These are phyloP conservation scores for Candidula unifasciata DNA, from an alignment of 2,888 invertebrate species.

Conservation along the genomic window DNA sequence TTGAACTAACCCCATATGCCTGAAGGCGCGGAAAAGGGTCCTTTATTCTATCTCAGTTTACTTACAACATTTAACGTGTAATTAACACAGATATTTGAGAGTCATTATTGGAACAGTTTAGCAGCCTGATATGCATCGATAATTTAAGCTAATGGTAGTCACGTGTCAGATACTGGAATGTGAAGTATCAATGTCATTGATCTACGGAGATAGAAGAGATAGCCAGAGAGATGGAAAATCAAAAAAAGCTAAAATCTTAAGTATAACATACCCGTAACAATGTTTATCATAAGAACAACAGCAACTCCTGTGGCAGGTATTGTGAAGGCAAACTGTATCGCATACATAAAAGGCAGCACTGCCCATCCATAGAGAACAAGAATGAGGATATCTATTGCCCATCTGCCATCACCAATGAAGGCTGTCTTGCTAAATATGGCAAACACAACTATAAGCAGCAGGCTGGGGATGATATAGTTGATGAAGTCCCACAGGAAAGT, in stretches of 20 bases:
- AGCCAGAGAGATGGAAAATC: neutral
- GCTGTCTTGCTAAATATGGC: slow-evolving; percentile 84
- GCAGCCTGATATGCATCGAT: too few species aligned
- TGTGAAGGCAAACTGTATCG: slow-evolving; percentile 84
- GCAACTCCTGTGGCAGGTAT: slow-evolving; percentile 88
- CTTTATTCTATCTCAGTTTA: too few species aligned
- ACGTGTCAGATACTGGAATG: too few species aligned
- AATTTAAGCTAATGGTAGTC: too few species aligned
- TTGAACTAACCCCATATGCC: too few species aligned
- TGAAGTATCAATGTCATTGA: too few species aligned
- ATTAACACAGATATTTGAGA: too few species aligned
- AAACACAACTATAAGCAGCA: slow-evolving; percentile 82
- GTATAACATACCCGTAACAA: slow-evolving; percentile 83
- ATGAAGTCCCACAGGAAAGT: slow-evolving; percentile 84
- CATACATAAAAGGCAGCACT: slow-evolving; percentile 86
- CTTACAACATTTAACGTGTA: too few species aligned
- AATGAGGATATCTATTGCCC: slow-evolving; percentile 80
- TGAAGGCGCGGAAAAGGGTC: too few species aligned
- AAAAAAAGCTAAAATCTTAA: neutral
- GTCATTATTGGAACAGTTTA: too few species aligned
- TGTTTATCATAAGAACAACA: slow-evolving; percentile 84
- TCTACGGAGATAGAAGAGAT: too few species aligned
- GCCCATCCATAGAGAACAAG: slow-evolving; percentile 85
- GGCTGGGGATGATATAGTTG: slow-evolving; percentile 82
- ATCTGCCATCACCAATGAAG: slow-evolving; percentile 77